Evolutionary conservation across 2,888 invertebrate genomes (phyloP), one percentile per base, ranked within the genome.

Genomic region (Gryllus longicercus): DNA sequence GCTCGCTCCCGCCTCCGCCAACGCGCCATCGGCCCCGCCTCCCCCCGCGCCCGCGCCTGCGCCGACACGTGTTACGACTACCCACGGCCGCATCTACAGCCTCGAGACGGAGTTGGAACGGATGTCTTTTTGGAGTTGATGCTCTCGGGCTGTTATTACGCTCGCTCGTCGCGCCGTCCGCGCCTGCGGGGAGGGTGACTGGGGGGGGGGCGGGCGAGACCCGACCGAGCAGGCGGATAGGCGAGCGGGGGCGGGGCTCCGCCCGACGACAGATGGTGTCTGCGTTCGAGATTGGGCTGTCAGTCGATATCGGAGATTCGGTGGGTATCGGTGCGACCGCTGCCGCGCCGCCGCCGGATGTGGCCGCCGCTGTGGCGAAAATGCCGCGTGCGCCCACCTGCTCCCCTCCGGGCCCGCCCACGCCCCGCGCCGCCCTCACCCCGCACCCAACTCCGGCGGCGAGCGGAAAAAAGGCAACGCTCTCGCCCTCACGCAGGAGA

Each of bases 291-390:
- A 63, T 63, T 63, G 63, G 63, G 63, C 63, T 63, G 63, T 63
- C 63, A 63, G 63, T 63, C 63, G 63, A 63, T 63, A 63, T 63
- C 18, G 63, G 63, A 63, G 63, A 63, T 63, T 63, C 63, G 63
- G 18, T 18, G 63, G 63, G 63, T 63, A 63, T 63, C 63, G 63
- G 63, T 63, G 63, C 63, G 63, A 12, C 18, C 63, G 63, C 63
- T 18, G 18, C 63, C 63, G 18, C 16, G 18, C 18, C 63, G 63
- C 63, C 63, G 18, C 63, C 63, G 18, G 63, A 63, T 18, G 63
- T 63, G 18, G 63, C 63, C 63, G 63, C 63, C 12, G 18, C 63
- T 63, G 16, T 16, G 63, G 18, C 63, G 63, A 12, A 63, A 63
- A 63, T 16, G 63, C 63, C 12, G 18, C 18, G 63, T 5, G 63